phyloP scores from a whole-genome alignment of 2,888 invertebrate species.

The Deilephila porcellus region DNA sequence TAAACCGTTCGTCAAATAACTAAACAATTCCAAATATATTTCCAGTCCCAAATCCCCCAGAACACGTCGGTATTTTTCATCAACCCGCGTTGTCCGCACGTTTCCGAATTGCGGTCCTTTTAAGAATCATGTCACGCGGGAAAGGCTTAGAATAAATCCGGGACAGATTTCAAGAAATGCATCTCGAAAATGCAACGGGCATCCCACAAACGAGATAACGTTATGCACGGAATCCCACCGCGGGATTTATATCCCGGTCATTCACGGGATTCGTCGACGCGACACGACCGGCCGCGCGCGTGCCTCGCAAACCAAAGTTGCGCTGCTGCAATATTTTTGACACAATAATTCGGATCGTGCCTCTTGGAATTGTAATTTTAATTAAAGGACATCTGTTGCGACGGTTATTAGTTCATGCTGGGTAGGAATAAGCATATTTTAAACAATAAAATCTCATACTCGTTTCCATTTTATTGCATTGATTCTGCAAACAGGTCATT shows the following conservation, averaged over 20 bases:
- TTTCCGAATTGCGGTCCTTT: background rate
- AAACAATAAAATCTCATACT: too few species aligned
- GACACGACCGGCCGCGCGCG: constrained; percentile 26
- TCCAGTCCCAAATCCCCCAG: too few species aligned
- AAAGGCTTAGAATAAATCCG: constrained; percentile 19
- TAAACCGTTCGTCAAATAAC: too few species aligned
- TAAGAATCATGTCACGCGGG: constrained; percentile 1
- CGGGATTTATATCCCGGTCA: constrained; percentile 32
- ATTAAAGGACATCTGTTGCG: too few species aligned
- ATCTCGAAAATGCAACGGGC: constrained; percentile 11
- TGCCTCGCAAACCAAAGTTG: constrained; percentile 27
- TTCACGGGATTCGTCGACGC: constrained; percentile 27
- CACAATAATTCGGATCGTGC: background rate
- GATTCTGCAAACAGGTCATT: too few species aligned
- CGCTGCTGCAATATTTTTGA: constrained; percentile 9
- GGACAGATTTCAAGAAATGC: constrained; percentile 13
- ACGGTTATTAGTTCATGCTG: too few species aligned
- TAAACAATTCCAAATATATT: too few species aligned
- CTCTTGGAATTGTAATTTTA: background rate
- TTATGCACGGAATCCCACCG: constrained; percentile 30
- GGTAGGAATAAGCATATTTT: too few species aligned
- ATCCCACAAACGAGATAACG: constrained; percentile 18
- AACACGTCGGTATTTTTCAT: too few species aligned
- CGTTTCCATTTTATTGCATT: too few species aligned
- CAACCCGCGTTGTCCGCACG: background rate